Conservation (phyloP, 2,888 invertebrate species). For the Archaeoteleia sp. region DNA sequence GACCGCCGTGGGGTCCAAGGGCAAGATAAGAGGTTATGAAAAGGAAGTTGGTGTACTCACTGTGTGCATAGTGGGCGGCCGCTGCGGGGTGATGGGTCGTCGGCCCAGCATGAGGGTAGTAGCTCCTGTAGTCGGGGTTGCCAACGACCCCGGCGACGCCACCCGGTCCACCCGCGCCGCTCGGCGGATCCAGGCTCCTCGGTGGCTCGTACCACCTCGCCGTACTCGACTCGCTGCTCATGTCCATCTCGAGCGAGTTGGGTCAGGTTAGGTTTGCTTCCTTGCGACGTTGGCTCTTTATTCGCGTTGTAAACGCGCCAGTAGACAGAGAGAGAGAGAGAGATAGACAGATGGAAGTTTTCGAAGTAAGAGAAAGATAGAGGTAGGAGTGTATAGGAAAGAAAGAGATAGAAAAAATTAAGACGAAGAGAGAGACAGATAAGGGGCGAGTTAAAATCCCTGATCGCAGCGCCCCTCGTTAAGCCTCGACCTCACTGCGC, state of each 20-base stretch:
- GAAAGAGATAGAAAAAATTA: too few species aligned
- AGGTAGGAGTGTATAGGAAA: slow-evolving; percentile 22
- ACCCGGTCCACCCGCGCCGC: slow-evolving; percentile 59
- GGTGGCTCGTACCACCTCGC: slow-evolving; percentile 74
- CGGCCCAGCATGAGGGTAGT: slow-evolving; percentile 72
- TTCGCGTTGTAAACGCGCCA: not conserved
- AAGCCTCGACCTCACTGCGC: slow-evolving; percentile 56
- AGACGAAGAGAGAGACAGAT: too few species aligned
- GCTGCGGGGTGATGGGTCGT: slow-evolving; percentile 72
- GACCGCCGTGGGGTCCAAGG: too few species aligned
- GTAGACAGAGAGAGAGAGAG: slow-evolving; percentile 11
- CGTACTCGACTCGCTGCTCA: slow-evolving; percentile 74
- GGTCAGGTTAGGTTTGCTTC: slow-evolving; percentile 9
- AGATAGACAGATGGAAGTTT: slow-evolving; percentile 21
- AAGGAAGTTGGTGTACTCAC: slow-evolving; percentile 64
- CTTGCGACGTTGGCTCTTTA: slow-evolving; percentile 3
- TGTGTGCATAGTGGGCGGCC: slow-evolving; percentile 73
- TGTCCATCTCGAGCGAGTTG: slow-evolving; percentile 65
- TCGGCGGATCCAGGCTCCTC: slow-evolving; percentile 70
- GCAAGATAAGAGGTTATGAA: too few species aligned
- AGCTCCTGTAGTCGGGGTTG: slow-evolving; percentile 72
- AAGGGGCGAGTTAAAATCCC: slow-evolving; percentile 55
- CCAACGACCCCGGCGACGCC: slow-evolving; percentile 66
- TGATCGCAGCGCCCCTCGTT: slow-evolving; percentile 58
- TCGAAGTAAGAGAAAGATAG: slow-evolving; percentile 28